These are phyloP conservation scores for Vultur gryphus DNA, from an alignment of 2,797 vertebrate species.

Conservation along the genomic window DNA sequence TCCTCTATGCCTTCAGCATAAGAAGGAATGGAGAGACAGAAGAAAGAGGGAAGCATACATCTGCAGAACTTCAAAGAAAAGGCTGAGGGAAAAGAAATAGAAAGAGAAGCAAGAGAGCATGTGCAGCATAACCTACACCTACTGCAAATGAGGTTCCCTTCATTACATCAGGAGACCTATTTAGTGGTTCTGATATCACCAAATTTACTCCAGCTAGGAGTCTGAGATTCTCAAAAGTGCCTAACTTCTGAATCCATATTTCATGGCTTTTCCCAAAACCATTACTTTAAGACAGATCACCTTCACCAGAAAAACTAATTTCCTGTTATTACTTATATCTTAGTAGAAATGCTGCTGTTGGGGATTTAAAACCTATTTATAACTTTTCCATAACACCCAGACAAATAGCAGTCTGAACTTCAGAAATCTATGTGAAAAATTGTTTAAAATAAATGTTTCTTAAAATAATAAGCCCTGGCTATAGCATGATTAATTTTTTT, in stretches of 20 bases:
- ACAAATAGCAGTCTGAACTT: neutral
- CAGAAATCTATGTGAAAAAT: neutral
- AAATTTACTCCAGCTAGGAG: neutral
- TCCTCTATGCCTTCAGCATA: neutral
- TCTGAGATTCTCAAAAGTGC: neutral
- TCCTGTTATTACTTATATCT: neutral
- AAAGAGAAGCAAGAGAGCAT: neutral
- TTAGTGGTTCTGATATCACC: neutral
- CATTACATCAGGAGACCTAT: neutral
- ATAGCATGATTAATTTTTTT: neutral
- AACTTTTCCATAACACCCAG: neutral
- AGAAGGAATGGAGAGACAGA: neutral
- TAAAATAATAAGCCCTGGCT: neutral
- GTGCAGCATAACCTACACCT: neutral
- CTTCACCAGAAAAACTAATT: neutral
- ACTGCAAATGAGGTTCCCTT: neutral
- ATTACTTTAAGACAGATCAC: conserved; percentile 1
- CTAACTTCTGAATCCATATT: neutral
- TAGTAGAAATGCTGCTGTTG: neutral
- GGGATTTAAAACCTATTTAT: conserved; percentile 20
- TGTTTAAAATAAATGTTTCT: neutral
- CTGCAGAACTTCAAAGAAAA: neutral
- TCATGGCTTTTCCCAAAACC: neutral
- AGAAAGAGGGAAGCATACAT: neutral
- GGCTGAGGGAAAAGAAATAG: neutral